A percentile compares a stretch with the other conserved stretches of the same genome.
phyloP scores from a whole-genome alignment of 2,888 invertebrate genomes.

The Cephus pygmeus region DNA sequence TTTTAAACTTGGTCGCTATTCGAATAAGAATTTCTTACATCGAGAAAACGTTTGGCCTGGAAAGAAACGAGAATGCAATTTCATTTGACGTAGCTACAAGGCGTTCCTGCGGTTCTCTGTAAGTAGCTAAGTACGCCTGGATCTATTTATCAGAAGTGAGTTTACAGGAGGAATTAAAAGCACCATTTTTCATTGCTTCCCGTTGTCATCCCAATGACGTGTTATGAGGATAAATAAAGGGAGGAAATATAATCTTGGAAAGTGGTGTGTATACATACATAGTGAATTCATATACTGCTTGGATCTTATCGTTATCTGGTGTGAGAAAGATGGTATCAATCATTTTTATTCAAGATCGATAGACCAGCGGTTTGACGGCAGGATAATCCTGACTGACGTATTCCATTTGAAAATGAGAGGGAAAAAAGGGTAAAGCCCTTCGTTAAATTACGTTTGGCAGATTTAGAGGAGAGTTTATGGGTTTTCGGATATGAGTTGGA shows the following conservation, averaged over 20 bases:
- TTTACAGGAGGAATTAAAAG: background rate
- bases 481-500: background rate
- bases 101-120: background rate
- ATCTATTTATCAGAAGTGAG: background rate
- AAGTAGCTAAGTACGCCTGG: background rate
- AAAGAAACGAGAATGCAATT: too few relatives aligned
- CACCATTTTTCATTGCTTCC: background rate
- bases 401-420: background rate
- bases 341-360: constrained; percentile 41
- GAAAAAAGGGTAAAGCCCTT: background rate
- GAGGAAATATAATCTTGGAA: background rate
- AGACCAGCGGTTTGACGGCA: constrained; percentile 16
- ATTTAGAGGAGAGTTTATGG: background rate
- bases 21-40: too few relatives aligned
- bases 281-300: background rate
- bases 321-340: constrained; percentile 36
- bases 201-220: background rate
- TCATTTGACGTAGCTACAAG: background rate
- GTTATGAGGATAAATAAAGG: background rate
- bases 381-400: constrained; percentile 35
- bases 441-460: background rate
- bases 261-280: background rate
- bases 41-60: too few relatives aligned
- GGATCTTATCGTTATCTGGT: background rate
- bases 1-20: too few relatives aligned